Evolutionary conservation across 2,797 vertebrate species (phyloP).

Genomic region (Delichon dasypus): DNA sequence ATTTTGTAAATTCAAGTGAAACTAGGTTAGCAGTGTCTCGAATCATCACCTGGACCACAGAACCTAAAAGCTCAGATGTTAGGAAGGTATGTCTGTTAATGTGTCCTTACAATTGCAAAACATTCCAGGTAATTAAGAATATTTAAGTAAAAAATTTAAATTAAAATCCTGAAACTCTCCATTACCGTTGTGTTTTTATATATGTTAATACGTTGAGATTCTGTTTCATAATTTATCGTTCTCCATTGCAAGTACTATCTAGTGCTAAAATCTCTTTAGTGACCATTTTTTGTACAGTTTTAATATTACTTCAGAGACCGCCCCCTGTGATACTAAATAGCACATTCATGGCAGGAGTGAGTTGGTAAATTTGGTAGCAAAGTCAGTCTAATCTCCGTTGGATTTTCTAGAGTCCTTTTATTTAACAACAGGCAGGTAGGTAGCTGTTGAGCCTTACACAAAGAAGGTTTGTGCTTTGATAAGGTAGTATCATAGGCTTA

Average conservation of each 20-base stretch:
- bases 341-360: not conserved
- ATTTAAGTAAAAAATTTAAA: not conserved
- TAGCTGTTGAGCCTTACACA: not conserved
- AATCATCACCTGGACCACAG: slow-evolving; percentile 97
- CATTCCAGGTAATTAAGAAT: not conserved
- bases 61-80: slow-evolving; percentile 97
- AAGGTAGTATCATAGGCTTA: not conserved
- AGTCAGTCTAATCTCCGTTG: not conserved
- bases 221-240: not conserved
- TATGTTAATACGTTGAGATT: not conserved
- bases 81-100: slow-evolving; percentile 82
- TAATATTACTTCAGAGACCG: not conserved
- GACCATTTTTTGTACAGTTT: not conserved
- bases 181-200: accelerated
- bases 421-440: not conserved
- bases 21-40: slow-evolving; percentile 94
- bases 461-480: not conserved
- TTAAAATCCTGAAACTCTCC: not conserved
- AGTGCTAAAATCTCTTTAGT: not conserved
- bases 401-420: not conserved
- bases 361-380: not conserved
- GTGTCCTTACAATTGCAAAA: not conserved
- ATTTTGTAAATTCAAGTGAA: slow-evolving; percentile 97
- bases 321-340: not conserved
- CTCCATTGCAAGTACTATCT: not conserved